Evolutionary conservation across 2,888 invertebrate species (phyloP).

Genomic region (Melanchra persicariae): DNA sequence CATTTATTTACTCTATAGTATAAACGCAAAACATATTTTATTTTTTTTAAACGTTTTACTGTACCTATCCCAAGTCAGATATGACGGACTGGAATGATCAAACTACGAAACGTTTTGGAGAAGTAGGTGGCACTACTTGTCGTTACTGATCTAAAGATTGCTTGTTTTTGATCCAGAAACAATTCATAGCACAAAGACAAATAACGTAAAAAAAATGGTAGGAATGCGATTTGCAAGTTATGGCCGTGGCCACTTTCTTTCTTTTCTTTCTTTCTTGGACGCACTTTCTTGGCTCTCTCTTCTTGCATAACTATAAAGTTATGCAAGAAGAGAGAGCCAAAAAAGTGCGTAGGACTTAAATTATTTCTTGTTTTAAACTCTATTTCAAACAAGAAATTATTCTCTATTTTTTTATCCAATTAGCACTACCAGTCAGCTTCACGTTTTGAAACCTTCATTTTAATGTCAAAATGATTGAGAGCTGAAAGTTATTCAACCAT

Average conservation of each 20-base stretch:
- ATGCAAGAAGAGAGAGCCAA: neutral
- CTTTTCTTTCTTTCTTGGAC: no score
- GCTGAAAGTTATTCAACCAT: neutral
- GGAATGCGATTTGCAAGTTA: constrained; percentile 1
- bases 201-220: neutral
- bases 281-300: no score
- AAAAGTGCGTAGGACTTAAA: neutral
- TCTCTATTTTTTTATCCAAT: no score
- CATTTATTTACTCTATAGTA: no score
- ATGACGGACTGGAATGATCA: no score
- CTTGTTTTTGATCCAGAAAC: neutral
- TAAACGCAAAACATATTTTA: no score
- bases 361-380: neutral
- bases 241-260: no score
- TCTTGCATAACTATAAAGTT: no score
- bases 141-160: no score
- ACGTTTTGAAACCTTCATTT: neutral
- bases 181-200: neutral
- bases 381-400: no score
- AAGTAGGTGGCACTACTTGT: neutral
- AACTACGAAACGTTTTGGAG: neutral
- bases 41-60: no score
- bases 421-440: neutral
- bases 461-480: neutral
- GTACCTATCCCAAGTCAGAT: no score